Conservation (phyloP, 2,888 invertebrate species). For the Lycaena phlaeas region DNA sequence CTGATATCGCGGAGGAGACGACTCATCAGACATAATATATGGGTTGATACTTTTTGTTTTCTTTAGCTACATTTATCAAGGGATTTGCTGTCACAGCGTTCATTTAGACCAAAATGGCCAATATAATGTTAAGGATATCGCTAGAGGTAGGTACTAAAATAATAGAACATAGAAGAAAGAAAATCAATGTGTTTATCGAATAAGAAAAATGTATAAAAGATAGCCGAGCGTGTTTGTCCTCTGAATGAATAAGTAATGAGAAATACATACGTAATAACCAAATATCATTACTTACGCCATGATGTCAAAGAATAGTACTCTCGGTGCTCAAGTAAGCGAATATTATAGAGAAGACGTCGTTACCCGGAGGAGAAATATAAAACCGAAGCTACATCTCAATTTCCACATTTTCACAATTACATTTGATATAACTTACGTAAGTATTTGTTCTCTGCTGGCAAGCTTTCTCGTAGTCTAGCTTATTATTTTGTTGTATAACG, state of each 20-base stretch:
- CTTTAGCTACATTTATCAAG: no score
- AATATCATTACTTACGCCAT: conserved; percentile 10
- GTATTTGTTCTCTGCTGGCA: not conserved
- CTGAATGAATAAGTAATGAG: conserved; percentile 18
- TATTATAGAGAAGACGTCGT: conserved; percentile 10
- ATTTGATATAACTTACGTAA: not conserved
- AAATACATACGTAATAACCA: conserved; percentile 9
- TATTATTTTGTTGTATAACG: no score
- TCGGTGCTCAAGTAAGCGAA: conserved; percentile 10
- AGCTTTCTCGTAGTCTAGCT: conserved; percentile 1
- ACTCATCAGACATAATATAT: no score
- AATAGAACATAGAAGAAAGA: no score
- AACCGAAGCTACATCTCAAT: conserved; percentile 8
- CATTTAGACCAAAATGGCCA: no score
- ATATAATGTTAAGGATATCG: no score
- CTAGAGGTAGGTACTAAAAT: no score
- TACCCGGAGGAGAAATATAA: conserved; percentile 4
- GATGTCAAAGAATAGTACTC: conserved; percentile 12
- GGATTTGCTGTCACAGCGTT: no score
- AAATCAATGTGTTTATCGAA: not conserved
- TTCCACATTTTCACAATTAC: conserved; percentile 4
- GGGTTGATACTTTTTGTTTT: no score
- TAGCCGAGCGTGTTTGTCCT: conserved; percentile 16
- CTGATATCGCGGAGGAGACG: no score
- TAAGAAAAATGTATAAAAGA: conserved; percentile 33